A percentile compares a stretch with the other conserved stretches of the same genome.
These are phyloP conservation scores for Crypturellus tataupa DNA, from an alignment of 2,797 vertebrate species.

Conservation along the genomic window DNA sequence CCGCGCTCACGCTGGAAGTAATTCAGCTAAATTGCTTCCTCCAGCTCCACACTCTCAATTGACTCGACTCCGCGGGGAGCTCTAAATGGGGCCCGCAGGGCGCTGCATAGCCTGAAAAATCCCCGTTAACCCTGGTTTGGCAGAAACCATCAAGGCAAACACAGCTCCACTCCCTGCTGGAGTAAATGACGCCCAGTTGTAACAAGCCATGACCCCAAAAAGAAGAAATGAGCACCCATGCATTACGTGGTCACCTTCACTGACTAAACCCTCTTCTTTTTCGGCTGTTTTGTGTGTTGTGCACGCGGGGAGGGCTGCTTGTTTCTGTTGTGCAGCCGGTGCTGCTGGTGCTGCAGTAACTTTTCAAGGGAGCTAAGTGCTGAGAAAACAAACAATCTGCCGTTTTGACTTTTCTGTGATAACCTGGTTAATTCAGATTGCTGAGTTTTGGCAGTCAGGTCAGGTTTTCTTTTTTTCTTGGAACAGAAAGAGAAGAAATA, in stretches of 20 bases:
- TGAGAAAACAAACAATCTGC: background rate
- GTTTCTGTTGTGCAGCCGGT: background rate
- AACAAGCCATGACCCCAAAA: constrained; percentile 38
- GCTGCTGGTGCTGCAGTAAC: background rate
- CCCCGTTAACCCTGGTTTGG: constrained; percentile 20
- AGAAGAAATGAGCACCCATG: constrained; percentile 1
- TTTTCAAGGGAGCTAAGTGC: constrained; percentile 12
- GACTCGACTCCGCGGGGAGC: constrained; percentile 56
- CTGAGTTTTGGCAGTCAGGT: background rate
- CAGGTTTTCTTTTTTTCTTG: too few relatives aligned
- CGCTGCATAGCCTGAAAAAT: constrained; percentile 13
- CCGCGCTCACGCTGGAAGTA: constrained; percentile 31
- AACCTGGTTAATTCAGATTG: background rate
- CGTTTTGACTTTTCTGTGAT: background rate
- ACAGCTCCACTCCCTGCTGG: constrained; percentile 5
- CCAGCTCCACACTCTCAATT: constrained; percentile 39
- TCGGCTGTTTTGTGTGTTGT: background rate
- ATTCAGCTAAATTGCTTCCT: constrained; percentile 61
- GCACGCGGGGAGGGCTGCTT: background rate
- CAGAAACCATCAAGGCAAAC: background rate
- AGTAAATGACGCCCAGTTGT: constrained; percentile 12
- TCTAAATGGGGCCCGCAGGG: constrained; percentile 43
- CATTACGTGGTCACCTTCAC: background rate
- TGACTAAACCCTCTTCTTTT: background rate
- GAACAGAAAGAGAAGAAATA: background rate